Evolutionary conservation across 1,140 invertebrate species (phyloP), one percentile per base, ranked within the genome.

Genomic region (Euschistus heros): DNA sequence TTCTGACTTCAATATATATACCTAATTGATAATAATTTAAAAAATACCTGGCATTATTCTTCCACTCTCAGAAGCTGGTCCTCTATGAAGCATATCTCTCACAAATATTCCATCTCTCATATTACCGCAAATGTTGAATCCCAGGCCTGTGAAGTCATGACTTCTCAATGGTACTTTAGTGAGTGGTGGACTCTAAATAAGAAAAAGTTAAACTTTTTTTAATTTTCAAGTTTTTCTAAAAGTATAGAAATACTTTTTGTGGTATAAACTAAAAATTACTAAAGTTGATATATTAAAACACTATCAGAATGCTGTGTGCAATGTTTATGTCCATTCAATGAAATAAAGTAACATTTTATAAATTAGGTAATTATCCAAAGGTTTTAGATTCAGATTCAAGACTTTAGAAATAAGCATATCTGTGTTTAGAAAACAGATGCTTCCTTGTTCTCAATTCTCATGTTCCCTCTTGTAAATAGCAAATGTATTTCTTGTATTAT

Each of bases 101-200:
- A 94, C 84, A 72, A 85, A 91, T 64, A 94, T 92, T 1, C 92
- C 92, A 68, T 94, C 90, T 64, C 87, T 78, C 81, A 92, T 91
- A 71, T 91, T 92, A 5, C 92, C 92, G 62, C 84, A 86, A 54
- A 94, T 87, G 72, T 90, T 88, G 76, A 94, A 89, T n/a, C 92
- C 92, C 0, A 95, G 79, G 0, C 92, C 92, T 1, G 91, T 92
- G 77, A 94, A 92, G 76, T 94, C 91, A 52, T 87, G 84, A 52
- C 91, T 91, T 72, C 86, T 84, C 57, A 94, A 77, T 65, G 85
- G 82, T 8, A 93, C 89, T 24, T 82, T 77, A 0, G 54, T 57
- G 18, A 57, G 24, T 57, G 54, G 54, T 24, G 54, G 54, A 57
- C 54, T 57, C 54, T 57, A 22, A 2, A 57, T 24, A 18, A 13